Percentiles rank a stretch among this genome's conserved stretches.
These are phyloP conservation scores for Nymphalis io DNA, from an alignment of 1,140 invertebrate genomes.

Conservation along the genomic window DNA sequence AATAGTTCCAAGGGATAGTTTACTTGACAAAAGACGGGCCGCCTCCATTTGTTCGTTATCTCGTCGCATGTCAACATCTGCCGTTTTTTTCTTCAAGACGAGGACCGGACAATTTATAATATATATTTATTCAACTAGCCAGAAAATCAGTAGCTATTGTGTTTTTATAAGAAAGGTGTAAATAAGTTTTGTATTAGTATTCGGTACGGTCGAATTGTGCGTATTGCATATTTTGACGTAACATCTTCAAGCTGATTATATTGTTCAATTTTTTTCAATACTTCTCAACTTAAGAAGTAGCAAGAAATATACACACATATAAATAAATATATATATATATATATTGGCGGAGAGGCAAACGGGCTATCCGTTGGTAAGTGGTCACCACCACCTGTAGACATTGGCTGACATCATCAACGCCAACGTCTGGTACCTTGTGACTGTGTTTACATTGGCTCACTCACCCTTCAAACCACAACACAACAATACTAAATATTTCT, in stretches of 20 bases:
- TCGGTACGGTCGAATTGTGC: conserved; percentile 46
- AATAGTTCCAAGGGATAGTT: conserved; percentile 74
- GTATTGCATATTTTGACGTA: conserved; percentile 50
- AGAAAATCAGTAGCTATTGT: conserved; percentile 76
- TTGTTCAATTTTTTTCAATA: not conserved
- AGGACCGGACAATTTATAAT: conserved; percentile 63
- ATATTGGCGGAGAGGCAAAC: too few relatives aligned
- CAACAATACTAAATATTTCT: too few relatives aligned
- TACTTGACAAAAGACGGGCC: conserved; percentile 67
- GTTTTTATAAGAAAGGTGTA: conserved; percentile 62
- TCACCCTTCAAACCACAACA: too few relatives aligned
- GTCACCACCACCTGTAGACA: too few relatives aligned
- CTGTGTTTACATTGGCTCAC: too few relatives aligned
- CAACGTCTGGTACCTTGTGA: too few relatives aligned
- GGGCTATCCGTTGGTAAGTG: too few relatives aligned
- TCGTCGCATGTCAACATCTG: conserved; percentile 74
- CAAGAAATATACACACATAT: too few relatives aligned
- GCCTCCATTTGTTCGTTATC: conserved; percentile 61
- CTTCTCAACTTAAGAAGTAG: too few relatives aligned
- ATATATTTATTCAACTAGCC: conserved; percentile 78
- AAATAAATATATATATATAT: too few relatives aligned
- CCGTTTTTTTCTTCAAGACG: conserved; percentile 59
- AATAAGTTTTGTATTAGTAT: conserved; percentile 65
- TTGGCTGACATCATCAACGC: too few relatives aligned
- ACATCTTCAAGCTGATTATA: conserved; percentile 36